A percentile compares a stretch with the other conserved stretches of the same genome.
phyloP scores from a whole-genome alignment of 2,888 invertebrate species.

The Chymomyza procnemis region DNA sequence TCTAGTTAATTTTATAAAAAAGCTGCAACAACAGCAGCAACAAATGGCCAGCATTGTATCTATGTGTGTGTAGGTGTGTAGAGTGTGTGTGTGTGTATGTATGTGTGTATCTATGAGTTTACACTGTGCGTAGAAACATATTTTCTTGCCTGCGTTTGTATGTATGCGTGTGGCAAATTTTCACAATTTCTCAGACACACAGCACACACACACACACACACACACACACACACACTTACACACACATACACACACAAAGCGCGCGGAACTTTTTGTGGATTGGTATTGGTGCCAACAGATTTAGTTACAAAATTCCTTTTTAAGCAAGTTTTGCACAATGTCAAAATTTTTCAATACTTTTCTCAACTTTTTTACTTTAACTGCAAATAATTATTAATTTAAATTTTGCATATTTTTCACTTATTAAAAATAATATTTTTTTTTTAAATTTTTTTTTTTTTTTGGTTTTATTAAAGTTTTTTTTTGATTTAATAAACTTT shows the following conservation, averaged over 20 bases:
- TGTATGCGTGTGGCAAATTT: constrained; percentile 46
- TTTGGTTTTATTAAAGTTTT: constrained; percentile 23
- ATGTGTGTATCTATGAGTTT: constrained; percentile 32
- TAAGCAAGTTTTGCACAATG: constrained; percentile 60
- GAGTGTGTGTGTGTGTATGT: constrained; percentile 9
- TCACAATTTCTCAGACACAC: constrained; percentile 12
- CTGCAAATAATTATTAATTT: constrained; percentile 13
- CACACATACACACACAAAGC: constrained; percentile 36
- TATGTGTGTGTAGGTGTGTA: constrained; percentile 15
- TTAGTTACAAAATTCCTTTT: constrained; percentile 79
- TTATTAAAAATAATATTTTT: constrained; percentile 15
- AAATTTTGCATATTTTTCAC: constrained; percentile 19
- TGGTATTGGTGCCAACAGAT: constrained; percentile 57
- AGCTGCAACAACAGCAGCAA: constrained; percentile 25
- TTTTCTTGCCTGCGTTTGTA: constrained; percentile 32
- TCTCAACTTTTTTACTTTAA: constrained; percentile 17
- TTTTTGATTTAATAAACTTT: constrained; percentile 37
- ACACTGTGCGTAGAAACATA: constrained; percentile 51
- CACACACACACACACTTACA: constrained; percentile 37
- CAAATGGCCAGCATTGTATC: constrained; percentile 30
- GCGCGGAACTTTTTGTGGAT: constrained; percentile 5
- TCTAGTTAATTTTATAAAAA: constrained; percentile 67
- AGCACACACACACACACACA: constrained; percentile 40
- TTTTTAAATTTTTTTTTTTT: constrained; percentile 13
- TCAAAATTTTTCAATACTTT: constrained; percentile 43